phyloP scores from a whole-genome alignment of 2,888 invertebrate genomes.

The Tetanocera ferruginea region DNA sequence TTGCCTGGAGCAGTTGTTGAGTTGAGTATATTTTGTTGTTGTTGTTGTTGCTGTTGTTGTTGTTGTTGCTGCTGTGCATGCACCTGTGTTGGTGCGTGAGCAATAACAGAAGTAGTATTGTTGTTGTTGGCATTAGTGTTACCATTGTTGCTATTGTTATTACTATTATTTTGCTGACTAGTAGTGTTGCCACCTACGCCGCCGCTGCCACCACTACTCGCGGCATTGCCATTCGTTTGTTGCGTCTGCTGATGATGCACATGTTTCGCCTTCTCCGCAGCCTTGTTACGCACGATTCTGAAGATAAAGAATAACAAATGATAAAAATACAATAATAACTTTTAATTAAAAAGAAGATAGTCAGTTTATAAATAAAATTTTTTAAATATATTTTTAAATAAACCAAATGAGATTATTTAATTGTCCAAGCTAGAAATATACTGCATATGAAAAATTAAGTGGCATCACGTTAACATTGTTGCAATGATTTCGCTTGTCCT shows the following conservation, averaged over 20 bases:
- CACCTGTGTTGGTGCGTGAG: constrained; percentile 74
- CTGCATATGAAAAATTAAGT: background rate
- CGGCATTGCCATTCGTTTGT: constrained; percentile 74
- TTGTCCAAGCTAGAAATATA: too few species aligned
- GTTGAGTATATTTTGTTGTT: constrained; percentile 49
- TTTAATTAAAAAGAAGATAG: too few species aligned
- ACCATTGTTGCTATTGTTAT: constrained; percentile 27
- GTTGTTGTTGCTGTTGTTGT: constrained; percentile 44
- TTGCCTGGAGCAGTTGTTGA: constrained; percentile 22
- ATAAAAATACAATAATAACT: too few species aligned
- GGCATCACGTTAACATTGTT: background rate
- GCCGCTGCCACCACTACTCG: constrained; percentile 65
- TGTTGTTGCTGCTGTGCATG: constrained; percentile 41
- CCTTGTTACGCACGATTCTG: constrained; percentile 97
- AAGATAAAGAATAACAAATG: constrained; percentile 52
- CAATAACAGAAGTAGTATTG: constrained; percentile 75
- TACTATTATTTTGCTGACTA: constrained; percentile 35
- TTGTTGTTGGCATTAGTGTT: constrained; percentile 36
- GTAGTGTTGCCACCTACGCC: constrained; percentile 41
- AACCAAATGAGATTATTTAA: background rate
- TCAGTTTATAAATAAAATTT: constrained; percentile 1
- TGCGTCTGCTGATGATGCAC: constrained; percentile 84
- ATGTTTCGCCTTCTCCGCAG: constrained; percentile 96
- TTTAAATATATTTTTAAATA: background rate
- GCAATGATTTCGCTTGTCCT: background rate